Evolutionary conservation across 2,888 invertebrate genomes (phyloP), one percentile per base, ranked within the genome.

Genomic region (Euplexia lucipara): DNA sequence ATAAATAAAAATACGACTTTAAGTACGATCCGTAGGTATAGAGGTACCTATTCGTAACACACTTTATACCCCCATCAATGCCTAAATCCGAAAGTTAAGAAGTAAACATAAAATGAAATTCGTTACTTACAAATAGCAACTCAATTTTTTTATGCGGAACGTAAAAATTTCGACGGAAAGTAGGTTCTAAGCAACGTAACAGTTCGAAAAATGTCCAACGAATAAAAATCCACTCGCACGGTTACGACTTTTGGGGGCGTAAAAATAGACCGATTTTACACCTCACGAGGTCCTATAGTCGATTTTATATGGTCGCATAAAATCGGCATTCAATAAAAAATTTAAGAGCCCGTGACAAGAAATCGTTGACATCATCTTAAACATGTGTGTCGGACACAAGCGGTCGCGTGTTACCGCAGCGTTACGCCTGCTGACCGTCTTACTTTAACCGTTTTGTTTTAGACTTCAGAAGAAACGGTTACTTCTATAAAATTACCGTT

Each of bases 211-310:
- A 85, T 91, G 90, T 87, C 90, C 83, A 85, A 80, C 87, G 76
- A 91, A 93, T 94, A 93, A 92, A 93, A 92, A 88, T 87, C 90
- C 88, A 91, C 88, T 91, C 84, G 85, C 85, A 87, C 54, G 87
- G 87, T 92, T 91, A 94, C 91, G 87, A 90, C 89, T 82, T 82
- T 84, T 81, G 82, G 86, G 84, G 86, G 88, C 88, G 89, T 92
- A 93, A 95, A 93, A 94, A 92, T 92, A 90, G 90, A 91, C 89
- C 87, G 87, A 92, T 92, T 93, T 92, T 90, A 91, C 94, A 93
- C 92, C 91, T 93, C 88, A 80, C 88, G 86, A 89, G 88, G 84
- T 88, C 86, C 88, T 84, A 86, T 86, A 89, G 85, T 83, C 85
- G 87, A 90, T 91, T 92, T 93, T 93, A 92, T 93, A 90, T 83